Base-by-base conservation (phyloP, 2,797 vertebrate species). In the Xenops minutus region DNA sequence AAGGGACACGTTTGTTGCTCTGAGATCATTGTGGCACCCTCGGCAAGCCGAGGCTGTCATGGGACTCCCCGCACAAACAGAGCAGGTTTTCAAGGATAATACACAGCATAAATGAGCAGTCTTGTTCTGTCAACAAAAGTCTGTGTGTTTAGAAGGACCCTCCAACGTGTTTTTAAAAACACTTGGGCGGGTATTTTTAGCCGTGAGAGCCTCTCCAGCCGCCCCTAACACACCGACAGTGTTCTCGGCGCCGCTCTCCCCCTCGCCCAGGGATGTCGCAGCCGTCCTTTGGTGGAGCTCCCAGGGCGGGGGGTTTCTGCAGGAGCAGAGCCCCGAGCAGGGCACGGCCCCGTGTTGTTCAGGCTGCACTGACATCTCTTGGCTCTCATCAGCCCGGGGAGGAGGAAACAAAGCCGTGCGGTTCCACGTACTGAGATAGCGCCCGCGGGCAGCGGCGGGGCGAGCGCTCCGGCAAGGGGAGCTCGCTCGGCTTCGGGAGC, bases 51-150 rank as follows among this genome's bases (percentile, higher is more conserved):
- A 71, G 85, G 55, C 30, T 93, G 91, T 93, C 94, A 34, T 71
- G 77, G 95, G 93, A 79, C 85, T 93, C 82, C 73, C 59, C 36
- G 92, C 61, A 32, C 22, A 75, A 94, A 93, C 85, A 91, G 44
- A 36, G 61, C 68, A 46, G 52, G 63, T 94, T 95, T 97, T 95
- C 95, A 90, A 91, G 94, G 92, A 96, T 92, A 89, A 96, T 76
- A 90, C 77, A 29, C n/a, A 23, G 88, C 80, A 48, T 26, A 69
- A 92, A 93, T 37, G 82, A 86, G 85, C 18, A 8, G 82, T 21
- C 93, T 80, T 77, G 71, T 82, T 93, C 94, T 48, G 80, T 93
- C 76, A 73, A 74, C 90, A 93, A 18, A n/a, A 66, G 26, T 1
- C 88, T 7, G 32, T 23, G 67, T 94, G 80, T 82, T 81, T 87